phyloP scores from a whole-genome alignment of 2,888 invertebrate genomes.

The Amphipoea lucens region DNA sequence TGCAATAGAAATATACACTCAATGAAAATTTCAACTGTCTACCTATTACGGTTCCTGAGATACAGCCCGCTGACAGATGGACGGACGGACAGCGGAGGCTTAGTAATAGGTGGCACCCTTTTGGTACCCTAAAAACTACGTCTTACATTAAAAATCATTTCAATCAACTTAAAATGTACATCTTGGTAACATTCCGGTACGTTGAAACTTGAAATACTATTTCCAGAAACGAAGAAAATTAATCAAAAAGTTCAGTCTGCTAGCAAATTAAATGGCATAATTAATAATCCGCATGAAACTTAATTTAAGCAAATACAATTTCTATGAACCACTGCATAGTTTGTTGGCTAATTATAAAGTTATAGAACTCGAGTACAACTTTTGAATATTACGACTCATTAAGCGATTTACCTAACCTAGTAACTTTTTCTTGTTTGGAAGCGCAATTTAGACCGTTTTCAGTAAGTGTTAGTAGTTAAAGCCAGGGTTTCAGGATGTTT shows the following conservation, averaged over 20 bases:
- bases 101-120: no score
- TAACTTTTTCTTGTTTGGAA: conserved; percentile 33
- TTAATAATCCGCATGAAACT: conserved; percentile 26
- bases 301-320: conserved; percentile 36
- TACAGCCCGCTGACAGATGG: no score
- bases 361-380: conserved; percentile 40
- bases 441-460: conserved; percentile 11
- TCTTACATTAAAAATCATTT: neutral
- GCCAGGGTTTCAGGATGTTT: conserved; percentile 10
- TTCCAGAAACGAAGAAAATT: neutral
- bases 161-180: neutral
- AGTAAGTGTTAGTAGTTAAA: conserved; percentile 21
- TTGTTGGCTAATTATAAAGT: conserved; percentile 53
- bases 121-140: neutral
- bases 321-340: conserved; percentile 38
- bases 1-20: no score
- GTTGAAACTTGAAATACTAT: conserved; percentile 2
- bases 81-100: no score
- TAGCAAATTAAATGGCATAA: conserved; percentile 17
- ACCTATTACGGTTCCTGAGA: no score
- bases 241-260: neutral
- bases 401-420: conserved; percentile 35
- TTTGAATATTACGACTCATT: conserved; percentile 35
- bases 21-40: no score
- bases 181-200: neutral